Conservation (phyloP, 2,888 invertebrate species). For the Mythimna vitellina region DNA sequence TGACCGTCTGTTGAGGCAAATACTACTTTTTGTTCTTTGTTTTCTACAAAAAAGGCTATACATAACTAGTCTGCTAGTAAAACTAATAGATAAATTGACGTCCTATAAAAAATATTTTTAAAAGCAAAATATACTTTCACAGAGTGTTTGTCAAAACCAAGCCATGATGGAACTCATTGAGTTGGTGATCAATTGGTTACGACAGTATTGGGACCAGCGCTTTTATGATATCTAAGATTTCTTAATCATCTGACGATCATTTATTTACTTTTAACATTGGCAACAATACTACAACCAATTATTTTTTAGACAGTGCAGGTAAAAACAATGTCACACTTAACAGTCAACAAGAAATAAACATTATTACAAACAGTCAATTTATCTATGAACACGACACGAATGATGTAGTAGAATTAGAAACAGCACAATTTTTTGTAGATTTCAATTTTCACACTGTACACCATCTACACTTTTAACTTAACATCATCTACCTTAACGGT, state of each 20-base stretch:
- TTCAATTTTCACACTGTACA: conserved; percentile 35
- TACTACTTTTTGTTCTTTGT: neutral
- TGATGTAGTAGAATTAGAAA: conserved; percentile 17
- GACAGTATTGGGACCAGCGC: neutral
- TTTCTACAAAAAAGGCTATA: conserved; percentile 38
- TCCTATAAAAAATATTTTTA: neutral
- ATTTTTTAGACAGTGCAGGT: neutral
- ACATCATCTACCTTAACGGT: conserved; percentile 2
- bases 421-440: conserved; percentile 24
- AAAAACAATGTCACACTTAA: neutral
- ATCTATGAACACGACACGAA: conserved; percentile 36
- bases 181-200: neutral
- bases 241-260: neutral
- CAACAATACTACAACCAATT: neutral
- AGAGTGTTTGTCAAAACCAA: neutral
- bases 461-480: conserved; percentile 14
- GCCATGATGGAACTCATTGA: neutral
- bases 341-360: neutral
- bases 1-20: conserved; percentile 44
- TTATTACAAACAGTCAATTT: conserved; percentile 36
- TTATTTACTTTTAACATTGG: neutral
- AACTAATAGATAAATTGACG: conserved; percentile 52
- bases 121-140: neutral
- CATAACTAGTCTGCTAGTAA: conserved; percentile 35
- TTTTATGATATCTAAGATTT: neutral